Percentiles rank a stretch among this genome's conserved stretches.
phyloP scores from a whole-genome alignment of 2,797 vertebrate species.

The Rhinatrema bivittatum region DNA sequence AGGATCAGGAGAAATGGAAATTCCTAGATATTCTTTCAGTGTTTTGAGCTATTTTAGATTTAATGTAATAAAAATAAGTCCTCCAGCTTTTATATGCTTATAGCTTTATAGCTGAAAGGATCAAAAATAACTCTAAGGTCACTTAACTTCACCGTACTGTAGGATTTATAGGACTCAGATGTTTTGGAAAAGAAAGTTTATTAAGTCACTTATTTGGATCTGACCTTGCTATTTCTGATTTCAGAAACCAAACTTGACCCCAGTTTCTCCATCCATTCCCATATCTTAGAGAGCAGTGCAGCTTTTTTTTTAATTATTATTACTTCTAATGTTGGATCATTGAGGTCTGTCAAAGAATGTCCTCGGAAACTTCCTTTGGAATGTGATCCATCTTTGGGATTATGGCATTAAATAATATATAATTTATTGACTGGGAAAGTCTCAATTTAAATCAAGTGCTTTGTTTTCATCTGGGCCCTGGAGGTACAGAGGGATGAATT shows the following conservation, averaged over 20 bases:
- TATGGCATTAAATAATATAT: too few species aligned
- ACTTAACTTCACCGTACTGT: constrained; percentile 24
- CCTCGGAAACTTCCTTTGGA: too few species aligned
- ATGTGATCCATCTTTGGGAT: not conserved
- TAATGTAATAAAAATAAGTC: not conserved
- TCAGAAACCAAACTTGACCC: not conserved
- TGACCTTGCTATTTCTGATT: constrained; percentile 15
- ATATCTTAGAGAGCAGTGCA: not conserved
- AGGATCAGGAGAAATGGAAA: too few species aligned
- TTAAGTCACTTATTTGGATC: constrained; percentile 9
- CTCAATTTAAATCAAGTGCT: too few species aligned
- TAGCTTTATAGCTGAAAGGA: constrained; percentile 31
- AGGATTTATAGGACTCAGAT: constrained; percentile 31
- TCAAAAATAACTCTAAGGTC: constrained; percentile 37
- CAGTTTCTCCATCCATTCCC: not conserved
- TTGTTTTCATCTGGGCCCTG: too few species aligned
- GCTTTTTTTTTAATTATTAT: too few species aligned
- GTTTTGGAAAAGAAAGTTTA: constrained; percentile 42
- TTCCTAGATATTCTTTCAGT: too few species aligned
- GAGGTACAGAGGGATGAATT: too few species aligned
- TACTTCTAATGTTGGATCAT: too few species aligned
- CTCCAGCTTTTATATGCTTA: constrained; percentile 27
- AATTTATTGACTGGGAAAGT: too few species aligned
- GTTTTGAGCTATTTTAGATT: constrained; percentile 2
- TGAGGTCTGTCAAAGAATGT: too few species aligned